These are phyloP conservation scores for Oedothorax gibbosus DNA, from an alignment of 1,140 invertebrate genomes.

Conservation along the genomic window DNA sequence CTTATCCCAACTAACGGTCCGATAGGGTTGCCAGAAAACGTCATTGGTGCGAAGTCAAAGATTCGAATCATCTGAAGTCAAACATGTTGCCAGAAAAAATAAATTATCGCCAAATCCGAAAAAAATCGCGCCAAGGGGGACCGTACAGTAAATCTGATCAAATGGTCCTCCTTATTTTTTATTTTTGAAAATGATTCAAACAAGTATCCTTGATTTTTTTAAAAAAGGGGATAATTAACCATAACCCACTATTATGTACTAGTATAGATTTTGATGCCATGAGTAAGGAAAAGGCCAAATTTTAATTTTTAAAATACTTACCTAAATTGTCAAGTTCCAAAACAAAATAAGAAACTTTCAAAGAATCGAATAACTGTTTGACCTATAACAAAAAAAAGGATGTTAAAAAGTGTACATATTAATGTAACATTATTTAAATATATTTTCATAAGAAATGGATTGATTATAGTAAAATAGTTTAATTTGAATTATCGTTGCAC, in stretches of 20 bases:
- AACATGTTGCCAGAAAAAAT: too few relatives aligned
- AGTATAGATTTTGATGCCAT: not conserved
- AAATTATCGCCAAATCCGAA: too few relatives aligned
- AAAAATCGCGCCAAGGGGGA: too few relatives aligned
- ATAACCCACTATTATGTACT: not conserved
- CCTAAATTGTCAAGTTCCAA: slow-evolving; percentile 51
- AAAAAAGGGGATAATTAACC: not conserved
- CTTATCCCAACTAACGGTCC: too few relatives aligned
- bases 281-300: not conserved
- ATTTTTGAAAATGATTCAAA: not conserved
- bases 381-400: slow-evolving; percentile 23
- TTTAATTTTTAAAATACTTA: slow-evolving; percentile 8
- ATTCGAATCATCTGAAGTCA: too few relatives aligned
- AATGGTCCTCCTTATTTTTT: not conserved
- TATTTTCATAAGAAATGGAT: too few relatives aligned
- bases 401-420: not conserved
- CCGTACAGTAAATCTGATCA: too few relatives aligned
- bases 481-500: too few relatives aligned
- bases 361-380: slow-evolving; percentile 38
- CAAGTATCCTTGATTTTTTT: not conserved
- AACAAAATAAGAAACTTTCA: slow-evolving; percentile 24
- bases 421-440: not conserved
- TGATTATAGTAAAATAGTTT: too few relatives aligned
- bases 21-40: too few relatives aligned
- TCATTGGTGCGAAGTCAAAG: too few relatives aligned